Evolutionary conservation across 2,888 invertebrate genomes (phyloP).

Genomic region (Drosophila suboccidentalis): DNA sequence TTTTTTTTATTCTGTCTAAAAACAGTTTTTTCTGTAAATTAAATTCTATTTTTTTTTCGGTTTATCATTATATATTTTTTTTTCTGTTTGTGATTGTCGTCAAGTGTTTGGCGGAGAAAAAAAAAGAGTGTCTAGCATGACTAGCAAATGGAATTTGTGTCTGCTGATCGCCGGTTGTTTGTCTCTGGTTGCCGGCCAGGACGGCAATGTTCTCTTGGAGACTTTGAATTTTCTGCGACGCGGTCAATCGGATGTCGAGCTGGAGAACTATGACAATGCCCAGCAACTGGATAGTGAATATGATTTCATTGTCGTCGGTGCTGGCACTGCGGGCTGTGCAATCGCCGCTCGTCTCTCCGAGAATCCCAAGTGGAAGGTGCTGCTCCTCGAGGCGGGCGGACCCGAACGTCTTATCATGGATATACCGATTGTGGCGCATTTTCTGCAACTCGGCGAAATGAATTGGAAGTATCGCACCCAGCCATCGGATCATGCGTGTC

Average conservation of each 20-base stretch:
- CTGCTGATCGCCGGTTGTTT: conserved; percentile 25
- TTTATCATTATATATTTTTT: neutral
- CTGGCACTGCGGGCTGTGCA: conserved; percentile 92
- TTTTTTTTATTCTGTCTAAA: neutral
- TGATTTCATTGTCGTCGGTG: conserved; percentile 92
- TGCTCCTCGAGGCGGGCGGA: conserved; percentile 91
- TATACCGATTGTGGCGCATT: conserved; percentile 90
- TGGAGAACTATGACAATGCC: conserved; percentile 83
- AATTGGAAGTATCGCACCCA: conserved; percentile 94
- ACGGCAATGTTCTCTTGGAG: conserved; percentile 78
- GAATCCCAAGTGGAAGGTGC: conserved; percentile 88
- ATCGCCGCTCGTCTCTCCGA: conserved; percentile 91
- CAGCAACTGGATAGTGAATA: conserved; percentile 86
- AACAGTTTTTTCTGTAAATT: neutral
- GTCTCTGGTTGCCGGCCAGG: conserved; percentile 41
- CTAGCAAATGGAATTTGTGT: conserved; percentile 17
- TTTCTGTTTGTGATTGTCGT: conserved; percentile 12
- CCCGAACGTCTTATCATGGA: conserved; percentile 91
- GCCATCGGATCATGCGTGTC: conserved; percentile 90
- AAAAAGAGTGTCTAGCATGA: conserved; percentile 32
- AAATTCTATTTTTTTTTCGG: neutral
- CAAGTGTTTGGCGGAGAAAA: conserved; percentile 15
- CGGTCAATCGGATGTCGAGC: conserved; percentile 81
- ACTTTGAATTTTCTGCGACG: conserved; percentile 83
- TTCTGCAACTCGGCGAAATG: conserved; percentile 89